Conservation (phyloP, 2,888 invertebrate genomes). For the Dyspetes luteomarginatus region DNA sequence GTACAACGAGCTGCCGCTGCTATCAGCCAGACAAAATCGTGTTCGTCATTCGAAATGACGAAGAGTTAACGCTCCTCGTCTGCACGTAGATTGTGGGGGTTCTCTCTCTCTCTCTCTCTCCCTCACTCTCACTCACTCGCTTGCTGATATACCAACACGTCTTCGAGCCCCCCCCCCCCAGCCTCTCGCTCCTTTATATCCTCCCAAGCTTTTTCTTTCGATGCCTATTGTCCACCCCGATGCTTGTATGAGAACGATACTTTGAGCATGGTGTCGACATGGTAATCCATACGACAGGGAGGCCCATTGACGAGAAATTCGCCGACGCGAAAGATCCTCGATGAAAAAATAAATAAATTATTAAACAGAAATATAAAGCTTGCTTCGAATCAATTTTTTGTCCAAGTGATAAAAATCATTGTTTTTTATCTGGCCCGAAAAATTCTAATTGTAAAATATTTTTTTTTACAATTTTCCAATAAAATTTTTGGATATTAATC, state of each 20-base stretch:
- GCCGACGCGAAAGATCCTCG: constrained; percentile 16
- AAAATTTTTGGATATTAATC: no score
- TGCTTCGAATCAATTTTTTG: not conserved
- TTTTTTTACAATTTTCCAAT: no score
- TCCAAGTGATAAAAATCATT: not conserved
- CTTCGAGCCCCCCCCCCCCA: constrained; percentile 1
- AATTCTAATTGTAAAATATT: no score
- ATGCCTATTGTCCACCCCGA: constrained; percentile 48
- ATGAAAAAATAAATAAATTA: not conserved
- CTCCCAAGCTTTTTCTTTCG: constrained; percentile 32
- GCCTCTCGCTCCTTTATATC: constrained; percentile 18
- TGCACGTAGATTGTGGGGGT: constrained; percentile 44
- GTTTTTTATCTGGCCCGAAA: no score
- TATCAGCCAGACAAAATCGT: constrained; percentile 67
- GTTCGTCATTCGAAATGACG: constrained; percentile 71
- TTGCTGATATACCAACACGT: constrained; percentile 42
- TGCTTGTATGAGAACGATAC: constrained; percentile 23
- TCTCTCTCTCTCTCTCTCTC: not conserved
- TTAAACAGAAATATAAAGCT: not conserved
- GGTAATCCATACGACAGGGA: constrained; percentile 30
- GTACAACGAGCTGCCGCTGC: constrained; percentile 61
- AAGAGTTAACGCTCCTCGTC: constrained; percentile 67
- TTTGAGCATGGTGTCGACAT: constrained; percentile 11
- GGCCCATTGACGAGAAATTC: constrained; percentile 32
- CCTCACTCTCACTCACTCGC: not conserved